Percentiles rank a stretch among this genome's conserved stretches.
Conservation (phyloP, 2,113 vertebrate genomes). For the Odocoileus hemionus region DNA sequence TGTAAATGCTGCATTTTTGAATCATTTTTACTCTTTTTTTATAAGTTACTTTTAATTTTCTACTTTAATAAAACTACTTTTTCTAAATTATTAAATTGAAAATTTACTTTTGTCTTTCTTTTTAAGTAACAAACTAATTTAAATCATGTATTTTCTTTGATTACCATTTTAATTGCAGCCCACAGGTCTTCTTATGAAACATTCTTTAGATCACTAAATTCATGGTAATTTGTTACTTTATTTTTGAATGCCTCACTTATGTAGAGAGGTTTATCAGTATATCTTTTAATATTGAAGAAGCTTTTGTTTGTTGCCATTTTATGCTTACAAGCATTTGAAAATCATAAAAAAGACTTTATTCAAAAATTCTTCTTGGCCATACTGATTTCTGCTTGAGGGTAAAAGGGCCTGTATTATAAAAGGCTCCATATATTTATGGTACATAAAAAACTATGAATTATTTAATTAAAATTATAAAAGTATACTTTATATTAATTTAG, state of each 20-base stretch:
- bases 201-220: background rate
- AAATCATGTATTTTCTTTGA: background rate
- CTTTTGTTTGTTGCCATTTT: background rate
- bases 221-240: background rate
- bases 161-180: background rate
- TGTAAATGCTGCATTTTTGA: background rate
- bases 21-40: background rate
- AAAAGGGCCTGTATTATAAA: background rate
- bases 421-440: background rate
- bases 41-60: background rate
- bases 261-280: background rate
- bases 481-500: background rate
- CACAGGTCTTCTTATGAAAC: background rate
- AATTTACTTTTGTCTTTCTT: background rate
- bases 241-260: background rate
- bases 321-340: background rate
- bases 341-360: background rate
- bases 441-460: background rate
- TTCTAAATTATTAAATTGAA: background rate
- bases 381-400: background rate
- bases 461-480: background rate
- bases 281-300: background rate
- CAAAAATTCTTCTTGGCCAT: background rate
- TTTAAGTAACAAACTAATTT: background rate
- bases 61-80: background rate